phyloP scores from a whole-genome alignment of 2,888 invertebrate genomes.

The Eristalinus sepulchralis region DNA sequence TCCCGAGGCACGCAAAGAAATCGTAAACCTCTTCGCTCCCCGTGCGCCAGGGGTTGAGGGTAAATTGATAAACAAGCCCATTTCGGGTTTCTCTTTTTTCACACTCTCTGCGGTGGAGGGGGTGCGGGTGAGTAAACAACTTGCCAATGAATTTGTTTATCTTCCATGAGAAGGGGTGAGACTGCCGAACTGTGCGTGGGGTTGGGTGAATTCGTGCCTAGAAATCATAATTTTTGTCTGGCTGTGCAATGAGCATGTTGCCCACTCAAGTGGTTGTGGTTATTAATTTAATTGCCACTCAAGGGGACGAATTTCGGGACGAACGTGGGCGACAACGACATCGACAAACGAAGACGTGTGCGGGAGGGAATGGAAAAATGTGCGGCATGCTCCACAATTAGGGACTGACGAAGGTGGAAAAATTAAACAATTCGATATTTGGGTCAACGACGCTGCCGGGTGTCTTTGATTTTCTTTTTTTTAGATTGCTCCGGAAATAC shows the following conservation, averaged over 20 bases:
- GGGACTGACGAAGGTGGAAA: background rate
- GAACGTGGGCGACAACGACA: background rate
- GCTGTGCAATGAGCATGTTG: constrained; percentile 32
- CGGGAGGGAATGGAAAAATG: constrained; percentile 3
- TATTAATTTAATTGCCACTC: constrained; percentile 65
- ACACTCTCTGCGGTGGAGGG: constrained; percentile 52
- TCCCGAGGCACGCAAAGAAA: constrained; percentile 63
- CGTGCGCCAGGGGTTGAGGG: constrained; percentile 24
- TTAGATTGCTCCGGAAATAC: too few relatives aligned
- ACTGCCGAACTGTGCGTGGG: constrained; percentile 4
- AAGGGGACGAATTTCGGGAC: constrained; percentile 1
- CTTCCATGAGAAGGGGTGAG: constrained; percentile 32
- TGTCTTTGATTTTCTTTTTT: background rate
- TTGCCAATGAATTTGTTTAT: constrained; percentile 67
- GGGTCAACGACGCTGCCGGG: background rate
- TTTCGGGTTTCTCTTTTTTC: constrained; percentile 45
- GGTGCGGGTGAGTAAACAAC: constrained; percentile 31
- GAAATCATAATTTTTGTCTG: constrained; percentile 67
- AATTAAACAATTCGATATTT: background rate
- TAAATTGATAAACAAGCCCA: constrained; percentile 70
- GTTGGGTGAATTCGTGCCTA: constrained; percentile 52
- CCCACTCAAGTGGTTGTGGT: constrained; percentile 65
- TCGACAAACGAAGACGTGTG: too few relatives aligned
- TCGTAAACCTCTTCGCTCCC: constrained; percentile 43
- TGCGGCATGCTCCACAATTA: constrained; percentile 44